These are phyloP conservation scores for Cotesia chilonis DNA, from an alignment of 1,140 invertebrate genomes.

Conservation along the genomic window DNA sequence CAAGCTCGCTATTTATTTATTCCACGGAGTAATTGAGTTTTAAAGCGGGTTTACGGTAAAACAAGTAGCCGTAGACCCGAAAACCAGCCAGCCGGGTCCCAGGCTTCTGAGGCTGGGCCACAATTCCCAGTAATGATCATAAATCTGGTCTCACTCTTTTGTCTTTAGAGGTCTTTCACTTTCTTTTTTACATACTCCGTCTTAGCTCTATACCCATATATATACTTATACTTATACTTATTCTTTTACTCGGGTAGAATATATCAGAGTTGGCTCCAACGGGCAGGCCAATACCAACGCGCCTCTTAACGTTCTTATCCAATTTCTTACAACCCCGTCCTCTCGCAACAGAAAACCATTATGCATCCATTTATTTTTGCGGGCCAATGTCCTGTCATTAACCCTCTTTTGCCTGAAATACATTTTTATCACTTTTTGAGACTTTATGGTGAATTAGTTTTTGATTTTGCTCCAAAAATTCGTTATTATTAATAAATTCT, in stretches of 20 bases:
- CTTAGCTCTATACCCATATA: slow-evolving; percentile 6
- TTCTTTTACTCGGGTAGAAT: neutral
- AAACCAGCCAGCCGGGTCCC: too few species aligned
- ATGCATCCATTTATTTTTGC: slow-evolving; percentile 17
- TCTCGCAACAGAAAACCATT: too few species aligned
- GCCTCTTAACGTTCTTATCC: slow-evolving; percentile 48
- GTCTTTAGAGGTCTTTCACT: slow-evolving; percentile 38
- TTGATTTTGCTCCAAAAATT: too few species aligned
- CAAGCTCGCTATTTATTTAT: neutral
- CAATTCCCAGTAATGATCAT: slow-evolving; percentile 57
- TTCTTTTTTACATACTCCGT: slow-evolving; percentile 23
- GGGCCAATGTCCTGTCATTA: slow-evolving; percentile 12
- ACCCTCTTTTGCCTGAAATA: neutral
- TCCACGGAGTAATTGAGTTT: neutral
- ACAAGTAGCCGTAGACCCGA: slow-evolving; percentile 11
- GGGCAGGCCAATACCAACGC: neutral
- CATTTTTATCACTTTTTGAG: slow-evolving; percentile 4
- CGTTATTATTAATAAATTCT: too few species aligned
- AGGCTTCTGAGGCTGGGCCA: neutral
- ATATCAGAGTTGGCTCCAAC: slow-evolving; percentile 11
- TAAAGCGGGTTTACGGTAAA: slow-evolving; percentile 12
- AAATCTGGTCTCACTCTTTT: slow-evolving; percentile 54
- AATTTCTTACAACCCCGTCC: slow-evolving; percentile 43
- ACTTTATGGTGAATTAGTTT: too few species aligned
- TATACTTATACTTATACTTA: neutral